These are phyloP conservation scores for Blennius ocellaris DNA, from an alignment of 2,113 vertebrate species.

Conservation along the genomic window DNA sequence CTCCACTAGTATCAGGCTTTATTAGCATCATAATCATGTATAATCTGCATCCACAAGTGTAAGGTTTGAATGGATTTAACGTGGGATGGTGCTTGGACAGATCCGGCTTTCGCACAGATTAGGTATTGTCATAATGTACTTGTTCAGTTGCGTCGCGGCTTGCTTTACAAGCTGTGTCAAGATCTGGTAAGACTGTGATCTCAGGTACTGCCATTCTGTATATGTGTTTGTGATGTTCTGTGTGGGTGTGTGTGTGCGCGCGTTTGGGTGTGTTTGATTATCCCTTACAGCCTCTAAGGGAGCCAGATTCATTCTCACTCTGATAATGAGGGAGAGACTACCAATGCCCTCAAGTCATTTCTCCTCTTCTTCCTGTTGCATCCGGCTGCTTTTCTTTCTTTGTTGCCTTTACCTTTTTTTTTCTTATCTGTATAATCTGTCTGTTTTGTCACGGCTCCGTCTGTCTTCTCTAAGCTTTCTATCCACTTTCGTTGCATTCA, in stretches of 20 bases:
- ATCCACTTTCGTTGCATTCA: conserved; percentile 19
- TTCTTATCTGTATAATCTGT: conserved; percentile 26
- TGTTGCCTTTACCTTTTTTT: conserved; percentile 40
- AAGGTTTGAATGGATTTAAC: conserved; percentile 51
- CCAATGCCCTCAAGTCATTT: conserved; percentile 81
- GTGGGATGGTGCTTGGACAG: conserved; percentile 18
- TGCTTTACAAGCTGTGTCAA: conserved; percentile 29
- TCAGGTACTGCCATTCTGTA: conserved; percentile 26
- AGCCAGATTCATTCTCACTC: conserved; percentile 80
- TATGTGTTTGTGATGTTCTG: conserved; percentile 40
- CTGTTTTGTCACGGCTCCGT: neutral
- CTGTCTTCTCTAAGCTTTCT: conserved; percentile 3
- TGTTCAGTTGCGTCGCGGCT: conserved; percentile 21
- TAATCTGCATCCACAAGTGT: conserved; percentile 60
- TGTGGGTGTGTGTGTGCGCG: conserved; percentile 30
- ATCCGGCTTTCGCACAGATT: neutral
- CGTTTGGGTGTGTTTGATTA: conserved; percentile 77
- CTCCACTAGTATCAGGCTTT: conserved; percentile 46
- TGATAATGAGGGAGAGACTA: conserved; percentile 82
- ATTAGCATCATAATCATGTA: conserved; percentile 69
- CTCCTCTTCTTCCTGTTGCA: conserved; percentile 75
- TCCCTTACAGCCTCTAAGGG: conserved; percentile 75
- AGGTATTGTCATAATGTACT: conserved; percentile 11
- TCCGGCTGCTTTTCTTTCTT: conserved; percentile 37
- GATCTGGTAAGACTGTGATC: conserved; percentile 17